Conservation (phyloP, 2,113 vertebrate genomes). For the Gallinago media region DNA sequence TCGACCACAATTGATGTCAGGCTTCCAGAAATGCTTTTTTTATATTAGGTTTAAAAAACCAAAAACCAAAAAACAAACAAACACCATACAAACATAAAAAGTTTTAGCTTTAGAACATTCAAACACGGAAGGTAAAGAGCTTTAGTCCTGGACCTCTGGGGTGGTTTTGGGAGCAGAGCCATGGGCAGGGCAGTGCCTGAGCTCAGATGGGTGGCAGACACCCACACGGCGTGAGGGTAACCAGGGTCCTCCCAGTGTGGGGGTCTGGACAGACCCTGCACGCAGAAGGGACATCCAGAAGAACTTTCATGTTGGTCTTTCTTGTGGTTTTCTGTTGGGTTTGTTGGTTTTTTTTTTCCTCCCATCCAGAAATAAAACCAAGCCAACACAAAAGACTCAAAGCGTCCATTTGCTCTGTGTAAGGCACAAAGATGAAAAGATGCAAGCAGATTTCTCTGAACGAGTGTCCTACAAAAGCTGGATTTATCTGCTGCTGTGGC, state of each 20-base stretch:
- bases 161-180: not conserved
- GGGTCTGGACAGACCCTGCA: not conserved
- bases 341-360: not conserved
- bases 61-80: too few species aligned
- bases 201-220: constrained; percentile 6
- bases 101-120: not conserved
- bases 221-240: not conserved
- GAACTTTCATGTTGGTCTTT: constrained; percentile 6
- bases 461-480: not conserved
- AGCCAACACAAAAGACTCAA: not conserved
- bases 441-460: not conserved
- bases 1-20: not conserved
- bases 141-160: not conserved
- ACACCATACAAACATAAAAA: not conserved
- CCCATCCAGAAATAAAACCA: not conserved
- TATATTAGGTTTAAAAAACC: not conserved
- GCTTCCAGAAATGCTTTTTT: constrained; percentile 2
- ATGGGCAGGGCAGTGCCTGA: fast-evolving
- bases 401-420: not conserved
- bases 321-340: constrained; percentile 17
- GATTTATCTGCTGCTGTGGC: not conserved
- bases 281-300: not conserved
- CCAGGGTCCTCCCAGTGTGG: fast-evolving
- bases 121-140: fast-evolving
- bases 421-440: not conserved